phyloP scores from a whole-genome alignment of 1,140 invertebrate species.

The Drosophila sulfurigaster region DNA sequence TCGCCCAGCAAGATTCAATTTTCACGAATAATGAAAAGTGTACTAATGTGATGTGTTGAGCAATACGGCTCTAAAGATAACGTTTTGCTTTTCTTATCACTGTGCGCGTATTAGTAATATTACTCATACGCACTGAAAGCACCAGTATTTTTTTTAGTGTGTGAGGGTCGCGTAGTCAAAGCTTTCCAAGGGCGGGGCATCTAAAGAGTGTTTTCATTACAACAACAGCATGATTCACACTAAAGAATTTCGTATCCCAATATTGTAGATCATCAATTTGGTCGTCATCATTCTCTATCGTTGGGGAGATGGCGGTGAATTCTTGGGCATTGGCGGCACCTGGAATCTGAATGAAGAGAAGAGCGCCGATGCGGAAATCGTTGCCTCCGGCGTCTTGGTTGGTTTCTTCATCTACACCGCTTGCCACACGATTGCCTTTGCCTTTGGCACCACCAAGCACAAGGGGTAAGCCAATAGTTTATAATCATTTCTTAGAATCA shows the following conservation, averaged over 20 bases:
- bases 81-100: slow-evolving; percentile 57
- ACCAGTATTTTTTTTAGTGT: slow-evolving; percentile 7
- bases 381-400: slow-evolving; percentile 93
- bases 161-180: slow-evolving; percentile 38
- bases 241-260: neutral
- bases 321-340: slow-evolving; percentile 93
- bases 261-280: slow-evolving; percentile 89
- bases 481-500: neutral
- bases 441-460: slow-evolving; percentile 91
- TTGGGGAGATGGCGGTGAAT: slow-evolving; percentile 91
- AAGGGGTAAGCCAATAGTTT: slow-evolving; percentile 87
- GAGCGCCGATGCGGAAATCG: slow-evolving; percentile 93
- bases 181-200: slow-evolving; percentile 27
- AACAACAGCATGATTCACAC: slow-evolving; percentile 19
- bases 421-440: slow-evolving; percentile 89
- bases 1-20: neutral
- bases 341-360: slow-evolving; percentile 96
- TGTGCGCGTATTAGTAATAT: slow-evolving; percentile 57
- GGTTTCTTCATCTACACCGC: slow-evolving; percentile 93
- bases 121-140: slow-evolving; percentile 59
- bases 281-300: slow-evolving; percentile 93
- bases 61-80: slow-evolving; percentile 57
- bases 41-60: slow-evolving; percentile 35
- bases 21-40: neutral
- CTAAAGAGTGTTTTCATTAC: slow-evolving; percentile 12